Conservation (phyloP, 1,140 invertebrate genomes). For the Amphibalanus amphitrite region DNA sequence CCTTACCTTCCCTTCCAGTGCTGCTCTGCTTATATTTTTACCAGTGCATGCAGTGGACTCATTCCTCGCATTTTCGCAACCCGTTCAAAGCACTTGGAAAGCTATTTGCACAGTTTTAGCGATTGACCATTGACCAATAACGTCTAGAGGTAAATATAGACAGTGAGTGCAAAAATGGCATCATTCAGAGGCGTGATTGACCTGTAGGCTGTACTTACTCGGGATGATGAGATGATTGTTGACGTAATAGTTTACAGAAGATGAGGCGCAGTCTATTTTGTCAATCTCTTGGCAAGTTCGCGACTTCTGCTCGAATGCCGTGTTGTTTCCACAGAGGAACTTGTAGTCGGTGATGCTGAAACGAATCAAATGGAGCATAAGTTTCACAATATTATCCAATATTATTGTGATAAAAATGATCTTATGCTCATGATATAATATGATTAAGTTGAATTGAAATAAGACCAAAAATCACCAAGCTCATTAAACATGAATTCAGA, state of each 20-base stretch:
- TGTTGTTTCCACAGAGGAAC: conserved; percentile 26
- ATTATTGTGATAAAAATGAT: not conserved
- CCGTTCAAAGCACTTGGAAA: too few species aligned
- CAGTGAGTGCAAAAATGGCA: too few species aligned
- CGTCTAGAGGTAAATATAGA: too few species aligned
- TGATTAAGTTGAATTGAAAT: not conserved
- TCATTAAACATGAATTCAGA: not conserved
- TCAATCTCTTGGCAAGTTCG: conserved; percentile 22
- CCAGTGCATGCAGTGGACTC: too few species aligned
- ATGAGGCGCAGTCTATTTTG: conserved; percentile 22
- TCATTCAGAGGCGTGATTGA: too few species aligned
- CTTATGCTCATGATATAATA: not conserved
- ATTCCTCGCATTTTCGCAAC: too few species aligned
- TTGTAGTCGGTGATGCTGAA: conserved; percentile 23
- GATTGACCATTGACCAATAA: too few species aligned
- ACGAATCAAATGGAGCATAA: conserved; percentile 5
- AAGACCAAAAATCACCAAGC: too few species aligned
- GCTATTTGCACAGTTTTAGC: too few species aligned
- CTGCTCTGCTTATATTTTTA: too few species aligned
- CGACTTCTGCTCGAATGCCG: conserved; percentile 27
- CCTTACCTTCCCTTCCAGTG: too few species aligned
- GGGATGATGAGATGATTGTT: conserved; percentile 17
- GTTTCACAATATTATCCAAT: too few species aligned
- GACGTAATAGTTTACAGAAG: conserved; percentile 22
- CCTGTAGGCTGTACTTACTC: conserved; percentile 14